Base-by-base conservation (phyloP, 2,888 invertebrate genomes). In the Nasonia oneida region DNA sequence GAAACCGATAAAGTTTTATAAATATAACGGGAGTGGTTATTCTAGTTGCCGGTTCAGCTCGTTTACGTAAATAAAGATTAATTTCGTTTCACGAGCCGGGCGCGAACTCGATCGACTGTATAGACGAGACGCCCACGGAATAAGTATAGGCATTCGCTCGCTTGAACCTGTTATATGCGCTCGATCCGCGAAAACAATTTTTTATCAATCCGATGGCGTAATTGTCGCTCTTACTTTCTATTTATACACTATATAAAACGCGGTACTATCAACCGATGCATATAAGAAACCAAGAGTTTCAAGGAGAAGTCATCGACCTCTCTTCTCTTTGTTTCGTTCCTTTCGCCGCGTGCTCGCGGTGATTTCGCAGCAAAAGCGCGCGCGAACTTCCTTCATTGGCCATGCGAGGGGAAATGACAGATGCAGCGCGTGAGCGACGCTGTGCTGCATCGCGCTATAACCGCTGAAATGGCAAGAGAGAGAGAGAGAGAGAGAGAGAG, bases 321-420 rank as follows among this genome's bases (percentile, higher is more conserved):
- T 29, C 29, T 33, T 14, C 14, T 33, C 67, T 67, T 33, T 33
- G 29, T 64, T 29, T 64, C 64, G 12, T 37, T 37, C 12, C 8
- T n/a, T 61, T n/a, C 18, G n/a, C 61, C 23, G 6, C 57, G 18
- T 57, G n/a, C n/a, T 5, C 57, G 10, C 57, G 10, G 5, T 18
- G 18, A 57, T 57, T 57, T 57, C n/a, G 57, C n/a, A 57, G 18
- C 57, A 57, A 57, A 47, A 47, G 47, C 12, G 12, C 67, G 33
- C 33, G 15, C 33, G 33, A 53, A 73, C 71, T 42, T 81, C 47
- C 74, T 74, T 74, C 80, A 80, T 80, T 80, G 57, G 53, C 42
- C 74, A 57, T 47, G 73, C 81, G 33, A 73, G 29, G 23, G 73
- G 64, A 81, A 74, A 74, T 74, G 81, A 81, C 80, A 70, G 80